Percentiles rank a stretch among this genome's conserved stretches.
These are phyloP conservation scores for Thunnus albacares DNA, from an alignment of 2,797 vertebrate genomes.

Conservation along the genomic window DNA sequence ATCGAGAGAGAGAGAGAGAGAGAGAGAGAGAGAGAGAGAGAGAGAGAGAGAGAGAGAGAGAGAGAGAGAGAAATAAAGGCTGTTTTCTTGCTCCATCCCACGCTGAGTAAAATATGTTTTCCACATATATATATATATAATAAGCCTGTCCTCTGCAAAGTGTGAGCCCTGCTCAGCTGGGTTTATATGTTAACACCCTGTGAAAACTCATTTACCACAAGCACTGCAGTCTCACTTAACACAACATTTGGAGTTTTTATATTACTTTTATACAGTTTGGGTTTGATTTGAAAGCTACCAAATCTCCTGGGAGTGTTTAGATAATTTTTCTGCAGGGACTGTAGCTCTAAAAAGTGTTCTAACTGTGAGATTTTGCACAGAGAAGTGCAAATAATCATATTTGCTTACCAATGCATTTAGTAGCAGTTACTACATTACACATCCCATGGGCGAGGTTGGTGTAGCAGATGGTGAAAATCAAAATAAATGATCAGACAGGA, in stretches of 20 bases:
- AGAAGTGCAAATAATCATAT: slow-evolving; percentile 36
- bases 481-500: slow-evolving; percentile 54
- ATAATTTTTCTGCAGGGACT: slow-evolving; percentile 35
- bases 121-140: slow-evolving; percentile 7
- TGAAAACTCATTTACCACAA: slow-evolving; percentile 59
- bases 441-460: slow-evolving; percentile 19
- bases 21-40: background rate
- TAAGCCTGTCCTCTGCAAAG: slow-evolving; percentile 46
- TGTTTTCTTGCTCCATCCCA: slow-evolving; percentile 34
- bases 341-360: slow-evolving; percentile 30
- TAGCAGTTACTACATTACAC: slow-evolving; percentile 25
- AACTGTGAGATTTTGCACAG: slow-evolving; percentile 30
- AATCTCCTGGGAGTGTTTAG: slow-evolving; percentile 28
- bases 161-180: slow-evolving; percentile 55
- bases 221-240: slow-evolving; percentile 42
- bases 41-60: background rate
- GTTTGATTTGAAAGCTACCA: slow-evolving; percentile 22
- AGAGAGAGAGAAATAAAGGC: background rate
- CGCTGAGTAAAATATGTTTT: slow-evolving; percentile 59
- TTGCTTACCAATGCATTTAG: slow-evolving; percentile 43
- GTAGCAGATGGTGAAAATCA: slow-evolving; percentile 53
- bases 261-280: slow-evolving; percentile 21
- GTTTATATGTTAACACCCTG: slow-evolving; percentile 53
- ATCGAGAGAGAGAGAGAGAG: background rate
- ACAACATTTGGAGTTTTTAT: slow-evolving; percentile 37